Evolutionary conservation across 2,797 vertebrate species (phyloP).

Genomic region (Rhinatrema bivittatum): DNA sequence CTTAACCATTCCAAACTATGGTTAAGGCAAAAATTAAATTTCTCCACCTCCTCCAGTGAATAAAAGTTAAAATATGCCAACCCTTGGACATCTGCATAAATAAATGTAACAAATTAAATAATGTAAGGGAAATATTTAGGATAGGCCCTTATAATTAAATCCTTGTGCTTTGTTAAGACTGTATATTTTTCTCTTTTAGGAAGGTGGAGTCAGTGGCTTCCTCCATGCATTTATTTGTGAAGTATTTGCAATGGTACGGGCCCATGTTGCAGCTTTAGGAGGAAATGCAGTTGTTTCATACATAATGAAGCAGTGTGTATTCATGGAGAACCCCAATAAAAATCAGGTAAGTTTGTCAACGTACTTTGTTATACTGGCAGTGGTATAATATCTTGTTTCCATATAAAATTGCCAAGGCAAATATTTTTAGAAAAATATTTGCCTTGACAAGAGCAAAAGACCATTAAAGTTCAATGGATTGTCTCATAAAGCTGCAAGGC

Average conservation of each 20-base stretch:
- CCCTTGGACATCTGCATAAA: too few relatives aligned
- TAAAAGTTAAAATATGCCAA: too few relatives aligned
- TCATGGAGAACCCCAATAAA: constrained; percentile 98
- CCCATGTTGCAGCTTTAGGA: constrained; percentile 91
- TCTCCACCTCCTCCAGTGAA: too few relatives aligned
- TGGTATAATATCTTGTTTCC: neutral
- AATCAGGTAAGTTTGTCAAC: constrained; percentile 97
- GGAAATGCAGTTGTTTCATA: constrained; percentile 96
- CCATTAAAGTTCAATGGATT: too few relatives aligned
- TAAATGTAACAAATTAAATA: too few relatives aligned
- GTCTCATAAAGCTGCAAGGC: too few relatives aligned
- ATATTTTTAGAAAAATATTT: neutral
- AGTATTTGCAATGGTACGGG: constrained; percentile 95
- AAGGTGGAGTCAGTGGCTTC: constrained; percentile 95
- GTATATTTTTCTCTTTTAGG: constrained; percentile 66
- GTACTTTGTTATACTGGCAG: too few relatives aligned
- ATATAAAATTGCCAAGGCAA: neutral
- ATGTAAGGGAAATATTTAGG: neutral
- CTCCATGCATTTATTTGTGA: constrained; percentile 93
- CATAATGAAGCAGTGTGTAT: constrained; percentile 97
- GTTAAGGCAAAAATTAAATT: too few relatives aligned
- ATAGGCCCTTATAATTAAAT: too few relatives aligned
- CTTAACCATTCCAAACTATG: too few relatives aligned
- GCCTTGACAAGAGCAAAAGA: too few relatives aligned
- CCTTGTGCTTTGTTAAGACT: too few relatives aligned